Percentiles rank a stretch among this genome's conserved stretches.
Conservation (phyloP, 1,140 invertebrate genomes). For the Babylonia areolata region DNA sequence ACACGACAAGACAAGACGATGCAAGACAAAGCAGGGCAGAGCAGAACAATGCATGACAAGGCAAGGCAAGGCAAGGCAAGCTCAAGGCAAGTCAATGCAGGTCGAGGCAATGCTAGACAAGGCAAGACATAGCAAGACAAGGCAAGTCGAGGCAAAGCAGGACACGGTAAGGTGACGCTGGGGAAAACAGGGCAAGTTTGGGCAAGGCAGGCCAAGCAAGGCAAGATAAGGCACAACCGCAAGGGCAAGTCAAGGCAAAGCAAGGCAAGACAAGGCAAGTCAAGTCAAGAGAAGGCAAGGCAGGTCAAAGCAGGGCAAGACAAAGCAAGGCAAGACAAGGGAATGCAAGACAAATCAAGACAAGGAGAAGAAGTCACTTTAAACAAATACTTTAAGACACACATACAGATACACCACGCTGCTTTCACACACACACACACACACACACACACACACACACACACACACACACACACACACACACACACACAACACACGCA, state of each 20-base stretch:
- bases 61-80: slow-evolving; percentile 27
- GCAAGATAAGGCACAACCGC: slow-evolving; percentile 10
- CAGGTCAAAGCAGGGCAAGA: background rate
- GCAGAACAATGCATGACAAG: no score
- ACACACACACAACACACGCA: no score
- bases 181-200: slow-evolving; percentile 20
- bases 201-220: slow-evolving; percentile 34
- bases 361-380: background rate
- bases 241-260: slow-evolving; percentile 7
- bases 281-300: slow-evolving; percentile 12
- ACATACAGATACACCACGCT: no score
- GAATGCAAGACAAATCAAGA: background rate
- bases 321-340: slow-evolving; percentile 14
- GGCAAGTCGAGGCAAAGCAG: slow-evolving; percentile 24
- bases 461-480: no score
- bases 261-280: background rate
- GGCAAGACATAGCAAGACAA: slow-evolving; percentile 33
- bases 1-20: no score
- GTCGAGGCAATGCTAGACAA: background rate
- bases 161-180: slow-evolving; percentile 24
- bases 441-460: no score
- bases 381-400: no score
- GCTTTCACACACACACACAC: no score
- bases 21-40: no score
- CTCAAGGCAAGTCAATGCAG: no score